Base-by-base conservation (phyloP, 2,888 invertebrate genomes). In the Himalopsyche kuldschensis region DNA sequence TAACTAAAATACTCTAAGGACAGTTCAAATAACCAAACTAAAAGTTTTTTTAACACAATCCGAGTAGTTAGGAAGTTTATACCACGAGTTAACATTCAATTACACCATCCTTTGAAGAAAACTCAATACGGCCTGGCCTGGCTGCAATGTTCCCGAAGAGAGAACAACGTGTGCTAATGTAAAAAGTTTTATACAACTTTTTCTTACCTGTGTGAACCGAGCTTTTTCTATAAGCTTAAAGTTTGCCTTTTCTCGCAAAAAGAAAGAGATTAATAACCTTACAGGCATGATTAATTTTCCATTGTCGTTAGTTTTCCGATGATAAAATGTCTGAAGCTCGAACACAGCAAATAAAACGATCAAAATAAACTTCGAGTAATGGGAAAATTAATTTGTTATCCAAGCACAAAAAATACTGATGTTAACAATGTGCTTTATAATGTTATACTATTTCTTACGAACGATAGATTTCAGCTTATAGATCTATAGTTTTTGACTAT, bases 51-150 rank as follows among this genome's bases (percentile, higher is more conserved):
- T 82, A 78, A 82, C 82, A 48, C 82, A 78, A 82, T 82, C 78
- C 82, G 77, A 82, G 78, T 82, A 82, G 82, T 82, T 55, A 48
- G 77, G 41, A 84, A 84, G 80, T 77, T 83, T 47, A 30, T 35
- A 79, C 79, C 76, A 24, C 78, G 46, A 81, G 81, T 79, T 84
- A 84, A 84, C 84, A 81, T 84, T 84, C 81, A 84, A 84, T 84
- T 81, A 84, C 81, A 83, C 47, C 69, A 83, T 79, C 75, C 78
- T 24, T 80, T 32, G 32, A 80, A 80, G 41, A 63, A 80, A 80
- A 69, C 80, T 69, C 41, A 80, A 69, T 69, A 35, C 75, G 78
- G 15, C 31, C 63, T 8, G 78, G 15, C 31, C 63, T 8, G 30
- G 11, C 63, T 48, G 55, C 81, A 76, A 31, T 75, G 82, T 82